Percentiles rank a stretch among this genome's conserved stretches.
phyloP scores from a whole-genome alignment of 2,113 vertebrate genomes.

The Romanogobio albipinnatus region DNA sequence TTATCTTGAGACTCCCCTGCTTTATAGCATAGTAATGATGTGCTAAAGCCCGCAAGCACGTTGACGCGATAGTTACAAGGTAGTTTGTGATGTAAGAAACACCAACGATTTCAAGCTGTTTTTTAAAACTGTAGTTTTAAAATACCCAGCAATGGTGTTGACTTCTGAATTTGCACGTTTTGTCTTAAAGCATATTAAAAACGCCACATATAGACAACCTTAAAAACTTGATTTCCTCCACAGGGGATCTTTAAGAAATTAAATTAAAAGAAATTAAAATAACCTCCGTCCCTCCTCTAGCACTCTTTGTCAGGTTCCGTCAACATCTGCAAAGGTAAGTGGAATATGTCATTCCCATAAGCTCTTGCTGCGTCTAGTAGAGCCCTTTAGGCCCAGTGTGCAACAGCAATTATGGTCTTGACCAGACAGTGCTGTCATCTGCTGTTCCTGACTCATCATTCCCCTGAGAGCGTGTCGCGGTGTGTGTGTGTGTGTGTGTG shows the following conservation, averaged over 20 bases:
- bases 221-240: too few species aligned
- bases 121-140: too few species aligned
- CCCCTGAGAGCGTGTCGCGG: background rate
- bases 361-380: background rate
- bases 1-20: too few species aligned
- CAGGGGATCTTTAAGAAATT: background rate
- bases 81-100: too few species aligned
- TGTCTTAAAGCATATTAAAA: too few species aligned
- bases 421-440: conserved; percentile 40
- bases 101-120: too few species aligned
- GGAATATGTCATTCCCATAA: conserved; percentile 15
- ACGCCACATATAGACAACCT: too few species aligned
- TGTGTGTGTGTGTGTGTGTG: background rate
- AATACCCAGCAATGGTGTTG: too few species aligned
- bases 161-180: too few species aligned
- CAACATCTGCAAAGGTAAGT: conserved; percentile 17
- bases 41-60: too few species aligned
- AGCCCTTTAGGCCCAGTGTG: conserved; percentile 28
- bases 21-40: too few species aligned
- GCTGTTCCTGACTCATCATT: conserved; percentile 39
- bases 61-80: too few species aligned
- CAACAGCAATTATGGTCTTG: conserved; percentile 24
- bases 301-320: background rate
- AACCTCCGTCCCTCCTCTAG: background rate
- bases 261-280: background rate